Evolutionary conservation across 2,113 vertebrate genomes (phyloP).

Genomic region (Ictalurus furcatus): DNA sequence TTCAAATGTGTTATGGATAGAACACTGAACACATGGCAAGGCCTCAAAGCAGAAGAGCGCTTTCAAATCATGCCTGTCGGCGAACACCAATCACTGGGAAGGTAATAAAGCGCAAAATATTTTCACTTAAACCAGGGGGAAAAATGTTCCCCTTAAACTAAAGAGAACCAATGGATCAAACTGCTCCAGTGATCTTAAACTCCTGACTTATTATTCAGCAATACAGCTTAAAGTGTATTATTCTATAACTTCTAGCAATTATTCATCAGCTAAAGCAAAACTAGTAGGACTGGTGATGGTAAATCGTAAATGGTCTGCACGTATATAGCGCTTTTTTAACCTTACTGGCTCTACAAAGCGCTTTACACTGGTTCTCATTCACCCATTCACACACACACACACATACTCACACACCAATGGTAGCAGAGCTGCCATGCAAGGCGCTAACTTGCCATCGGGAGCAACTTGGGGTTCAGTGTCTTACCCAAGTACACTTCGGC

Average conservation of each 20-base stretch:
- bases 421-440: too few species aligned
- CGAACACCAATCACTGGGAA: not conserved
- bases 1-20: not conserved
- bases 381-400: too few species aligned
- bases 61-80: not conserved
- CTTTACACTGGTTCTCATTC: too few species aligned
- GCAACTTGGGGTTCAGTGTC: too few species aligned
- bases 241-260: not conserved
- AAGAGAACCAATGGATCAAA: not conserved
- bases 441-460: too few species aligned
- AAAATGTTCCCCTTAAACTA: not conserved
- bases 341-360: too few species aligned
- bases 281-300: not conserved
- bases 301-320: too few species aligned
- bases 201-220: not conserved
- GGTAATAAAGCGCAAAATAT: not conserved
- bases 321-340: too few species aligned
- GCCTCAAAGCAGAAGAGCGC: not conserved
- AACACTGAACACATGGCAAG: slow-evolving; percentile 2
- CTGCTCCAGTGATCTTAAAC: not conserved
- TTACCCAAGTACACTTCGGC: too few species aligned
- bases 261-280: not conserved
- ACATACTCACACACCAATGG: too few species aligned
- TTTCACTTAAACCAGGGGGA: not conserved
- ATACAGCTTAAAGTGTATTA: not conserved